Evolutionary conservation across 2,797 vertebrate species (phyloP).

Genomic region (Spondyliosoma cantharus): DNA sequence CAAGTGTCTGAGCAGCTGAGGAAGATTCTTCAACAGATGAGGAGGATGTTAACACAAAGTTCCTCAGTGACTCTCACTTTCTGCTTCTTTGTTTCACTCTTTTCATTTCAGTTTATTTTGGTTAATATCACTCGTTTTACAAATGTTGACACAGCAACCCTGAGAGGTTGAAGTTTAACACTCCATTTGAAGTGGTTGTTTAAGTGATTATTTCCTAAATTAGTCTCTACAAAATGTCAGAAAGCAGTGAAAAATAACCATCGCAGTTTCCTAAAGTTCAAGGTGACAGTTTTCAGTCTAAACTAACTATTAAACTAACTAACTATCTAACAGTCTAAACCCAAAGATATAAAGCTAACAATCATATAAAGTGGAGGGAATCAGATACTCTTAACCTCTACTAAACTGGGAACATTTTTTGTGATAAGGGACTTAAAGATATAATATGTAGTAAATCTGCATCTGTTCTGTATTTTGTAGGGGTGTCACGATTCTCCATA

Average conservation of each 20-base stretch:
- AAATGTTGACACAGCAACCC: neutral
- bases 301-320: too few relatives aligned
- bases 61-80: neutral
- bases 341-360: neutral
- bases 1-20: conserved; percentile 36
- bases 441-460: too few relatives aligned
- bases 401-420: neutral
- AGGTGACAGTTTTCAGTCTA: too few relatives aligned
- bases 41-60: conserved; percentile 25
- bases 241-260: neutral
- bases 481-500: too few relatives aligned
- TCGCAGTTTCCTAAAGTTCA: neutral
- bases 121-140: neutral
- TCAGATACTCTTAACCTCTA: neutral
- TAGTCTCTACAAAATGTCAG: too few relatives aligned
- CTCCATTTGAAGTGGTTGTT: neutral
- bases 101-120: neutral
- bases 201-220: neutral
- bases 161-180: neutral
- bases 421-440: too few relatives aligned
- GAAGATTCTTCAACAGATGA: neutral
- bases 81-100: neutral
- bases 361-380: neutral
- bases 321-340: neutral
- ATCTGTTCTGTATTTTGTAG: too few relatives aligned